Conservation (phyloP, 2,113 vertebrate genomes). For the Morone chrysops region DNA sequence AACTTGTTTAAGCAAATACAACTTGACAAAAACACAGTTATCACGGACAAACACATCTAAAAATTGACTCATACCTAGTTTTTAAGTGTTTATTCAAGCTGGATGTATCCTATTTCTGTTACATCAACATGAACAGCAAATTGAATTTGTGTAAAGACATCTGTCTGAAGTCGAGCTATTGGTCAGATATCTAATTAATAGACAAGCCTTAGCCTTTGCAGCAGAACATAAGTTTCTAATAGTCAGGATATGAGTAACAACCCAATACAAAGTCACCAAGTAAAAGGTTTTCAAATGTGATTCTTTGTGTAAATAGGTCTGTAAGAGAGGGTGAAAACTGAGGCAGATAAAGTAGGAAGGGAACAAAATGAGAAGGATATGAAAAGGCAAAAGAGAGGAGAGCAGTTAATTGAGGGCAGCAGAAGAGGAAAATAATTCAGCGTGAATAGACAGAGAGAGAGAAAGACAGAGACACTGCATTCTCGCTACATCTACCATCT, state of each 20-base stretch:
- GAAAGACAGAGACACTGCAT: background rate
- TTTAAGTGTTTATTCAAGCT: background rate
- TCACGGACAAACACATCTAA: background rate
- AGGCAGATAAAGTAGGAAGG: background rate
- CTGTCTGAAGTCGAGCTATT: background rate
- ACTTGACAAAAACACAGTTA: background rate
- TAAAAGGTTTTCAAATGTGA: background rate
- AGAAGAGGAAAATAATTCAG: background rate
- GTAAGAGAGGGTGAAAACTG: background rate
- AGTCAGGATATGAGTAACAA: background rate
- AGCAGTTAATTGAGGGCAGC: slow-evolving; percentile 33
- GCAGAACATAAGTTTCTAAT: background rate
- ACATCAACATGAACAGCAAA: background rate
- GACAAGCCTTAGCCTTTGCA: background rate
- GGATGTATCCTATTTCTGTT: background rate
- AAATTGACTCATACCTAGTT: background rate
- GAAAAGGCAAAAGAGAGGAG: background rate
- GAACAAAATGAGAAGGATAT: slow-evolving; percentile 10
- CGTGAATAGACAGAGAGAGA: background rate
- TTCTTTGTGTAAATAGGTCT: background rate
- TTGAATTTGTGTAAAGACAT: background rate
- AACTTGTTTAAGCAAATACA: background rate
- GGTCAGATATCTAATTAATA: background rate
- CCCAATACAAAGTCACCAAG: background rate
- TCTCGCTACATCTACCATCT: background rate